Percentiles rank a stretch among this genome's conserved stretches.
Evolutionary conservation across 30 jellyfish, hydroid and myxozoan genomes (phyloP).

Genomic region (Turritopsis dohrnii): DNA sequence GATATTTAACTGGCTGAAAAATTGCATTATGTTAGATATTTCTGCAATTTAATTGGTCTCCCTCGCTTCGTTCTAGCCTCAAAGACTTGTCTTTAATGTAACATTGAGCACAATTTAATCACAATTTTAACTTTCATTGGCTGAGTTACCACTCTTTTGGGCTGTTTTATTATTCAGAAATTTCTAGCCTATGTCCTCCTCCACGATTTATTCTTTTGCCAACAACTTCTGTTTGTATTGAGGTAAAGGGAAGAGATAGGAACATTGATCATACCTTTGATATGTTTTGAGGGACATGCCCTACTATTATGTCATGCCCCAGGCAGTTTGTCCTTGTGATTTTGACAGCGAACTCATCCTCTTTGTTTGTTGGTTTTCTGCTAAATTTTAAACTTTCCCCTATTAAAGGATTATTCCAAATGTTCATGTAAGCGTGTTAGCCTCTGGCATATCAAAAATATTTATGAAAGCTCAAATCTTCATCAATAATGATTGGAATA

Average conservation of each 20-base stretch:
- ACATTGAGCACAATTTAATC: background rate
- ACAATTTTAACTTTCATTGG: background rate
- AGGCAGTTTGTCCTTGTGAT: background rate
- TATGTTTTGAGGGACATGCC: background rate
- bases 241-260: background rate
- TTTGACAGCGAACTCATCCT: no score
- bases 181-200: background rate
- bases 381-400: background rate
- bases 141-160: background rate
- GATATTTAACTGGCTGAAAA: background rate
- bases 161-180: background rate
- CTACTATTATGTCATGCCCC: background rate
- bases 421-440: no score
- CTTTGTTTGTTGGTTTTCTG: background rate
- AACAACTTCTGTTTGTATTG: conserved; percentile 1
- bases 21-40: background rate
- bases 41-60: background rate
- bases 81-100: background rate
- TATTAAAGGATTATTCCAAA: no score
- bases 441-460: no score
- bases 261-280: background rate
- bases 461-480: background rate
- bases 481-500: conserved; percentile 16
- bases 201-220: conserved; percentile 6
- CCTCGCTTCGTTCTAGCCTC: background rate